These are phyloP conservation scores for Xanthorhoe designata DNA, from an alignment of 2,888 invertebrate species.

Conservation along the genomic window DNA sequence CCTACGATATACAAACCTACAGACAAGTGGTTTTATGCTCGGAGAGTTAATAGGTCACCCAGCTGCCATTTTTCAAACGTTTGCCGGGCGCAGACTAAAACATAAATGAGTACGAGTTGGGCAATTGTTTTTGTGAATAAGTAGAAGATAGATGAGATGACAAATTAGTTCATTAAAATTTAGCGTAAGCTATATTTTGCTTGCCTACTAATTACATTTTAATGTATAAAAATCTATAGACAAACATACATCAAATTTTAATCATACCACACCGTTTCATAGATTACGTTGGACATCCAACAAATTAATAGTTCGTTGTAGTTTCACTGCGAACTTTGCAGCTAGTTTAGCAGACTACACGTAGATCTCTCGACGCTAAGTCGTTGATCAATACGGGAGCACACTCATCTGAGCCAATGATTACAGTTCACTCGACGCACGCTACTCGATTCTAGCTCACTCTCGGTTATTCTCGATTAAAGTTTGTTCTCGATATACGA, in stretches of 20 bases:
- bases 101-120: not conserved
- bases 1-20: constrained; percentile 25
- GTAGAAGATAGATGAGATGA: not conserved
- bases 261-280: too few relatives aligned
- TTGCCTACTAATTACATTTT: too few relatives aligned
- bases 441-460: constrained; percentile 30
- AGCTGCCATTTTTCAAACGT: constrained; percentile 19
- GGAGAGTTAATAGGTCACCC: constrained; percentile 40
- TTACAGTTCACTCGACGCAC: constrained; percentile 40
- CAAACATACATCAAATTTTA: too few relatives aligned
- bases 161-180: not conserved
- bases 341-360: not conserved
- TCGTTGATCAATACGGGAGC: constrained; percentile 23
- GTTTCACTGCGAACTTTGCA: not conserved
- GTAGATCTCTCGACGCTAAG: constrained; percentile 7
- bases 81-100: constrained; percentile 2
- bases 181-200: not conserved
- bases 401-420: constrained; percentile 29
- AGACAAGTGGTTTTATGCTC: constrained; percentile 37
- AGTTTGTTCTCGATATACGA: constrained; percentile 5
- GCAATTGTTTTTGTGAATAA: not conserved
- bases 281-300: too few relatives aligned
- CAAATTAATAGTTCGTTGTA: not conserved
- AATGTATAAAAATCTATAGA: too few relatives aligned
- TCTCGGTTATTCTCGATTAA: constrained; percentile 25